Evolutionary conservation across 1,140 invertebrate species (phyloP), one percentile per base, ranked within the genome.

Genomic region (Adoxophyes honmai): DNA sequence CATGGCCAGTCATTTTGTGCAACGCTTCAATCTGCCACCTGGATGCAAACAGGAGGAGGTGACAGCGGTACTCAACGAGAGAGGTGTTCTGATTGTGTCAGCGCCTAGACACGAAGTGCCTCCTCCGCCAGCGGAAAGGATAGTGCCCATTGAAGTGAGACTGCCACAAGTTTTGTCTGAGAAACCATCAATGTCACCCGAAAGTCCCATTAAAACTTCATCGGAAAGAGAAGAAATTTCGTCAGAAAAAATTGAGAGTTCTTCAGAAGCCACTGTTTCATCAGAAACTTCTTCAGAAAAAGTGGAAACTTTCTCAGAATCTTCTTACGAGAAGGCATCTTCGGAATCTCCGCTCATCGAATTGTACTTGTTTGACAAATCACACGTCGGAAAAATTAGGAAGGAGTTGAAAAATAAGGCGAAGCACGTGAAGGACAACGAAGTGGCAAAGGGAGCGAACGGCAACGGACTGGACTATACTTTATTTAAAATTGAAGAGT

Each of bases 1-100:
- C 62, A 90, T 94, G 42, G 90, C 91, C 0, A 90, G 94, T 16
- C 92, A 94, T 38, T 95, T 95, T 70, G 84, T 90, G 0, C 90
- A 94, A 10, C 90, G 91, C 34, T 95, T 94, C 60, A 79, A 90
- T 9, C 64, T 94, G 0, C 93, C 94, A 0, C 81, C 90, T 35
- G 91, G 81, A 13, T 77, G 69, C 14, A 78, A 75, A 16, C 70
- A 65, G n/a, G 92, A 92, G 2, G 82, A 90, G 51, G 84, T 94
- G 0, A 89, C 82, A 0, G 93, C 92, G 0, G 89, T 90, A 11
- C 70, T 94, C 48, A 93, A 91, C 13, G 89, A 91, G 11, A 93
- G 93, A 66, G 92, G 93, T 2, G 84, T 94, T 4, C 74, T 94
- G n/a, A 89, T 84, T 1, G 89, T 94, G 10, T 79, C 86, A 1